Percentiles rank a stretch among this genome's conserved stretches.
Conservation (phyloP, 2,797 vertebrate species). For the Brotula barbata region DNA sequence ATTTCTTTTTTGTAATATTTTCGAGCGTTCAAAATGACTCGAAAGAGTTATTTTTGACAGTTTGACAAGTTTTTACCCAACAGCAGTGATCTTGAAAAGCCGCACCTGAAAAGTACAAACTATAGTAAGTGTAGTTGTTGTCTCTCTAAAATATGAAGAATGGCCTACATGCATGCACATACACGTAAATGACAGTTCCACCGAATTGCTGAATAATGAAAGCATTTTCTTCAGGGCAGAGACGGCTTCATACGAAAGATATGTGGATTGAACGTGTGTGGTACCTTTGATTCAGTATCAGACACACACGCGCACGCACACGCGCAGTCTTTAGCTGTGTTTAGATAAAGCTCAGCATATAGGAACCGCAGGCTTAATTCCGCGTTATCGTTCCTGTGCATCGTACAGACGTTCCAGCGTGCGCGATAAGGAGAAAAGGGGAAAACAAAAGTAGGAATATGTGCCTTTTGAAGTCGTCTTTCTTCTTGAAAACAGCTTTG, state of each 20-base stretch:
- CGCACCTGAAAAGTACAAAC: too few species aligned
- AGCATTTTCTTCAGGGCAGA: conserved; percentile 7
- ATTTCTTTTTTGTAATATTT: too few species aligned
- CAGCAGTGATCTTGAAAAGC: too few species aligned
- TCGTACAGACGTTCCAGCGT: conserved; percentile 33
- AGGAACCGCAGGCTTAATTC: conserved; percentile 49
- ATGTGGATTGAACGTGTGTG: conserved; percentile 33
- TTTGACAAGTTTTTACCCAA: too few species aligned
- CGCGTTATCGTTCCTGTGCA: conserved; percentile 54
- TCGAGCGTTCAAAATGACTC: too few species aligned
- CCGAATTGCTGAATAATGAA: too few species aligned
- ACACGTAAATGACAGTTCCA: too few species aligned
- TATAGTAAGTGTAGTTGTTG: too few species aligned
- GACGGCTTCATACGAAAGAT: conserved; percentile 29
- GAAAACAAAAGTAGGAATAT: conserved; percentile 38
- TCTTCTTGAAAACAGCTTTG: conserved; percentile 67
- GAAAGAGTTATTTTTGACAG: too few species aligned
- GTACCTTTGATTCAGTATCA: background rate
- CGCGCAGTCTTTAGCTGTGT: conserved; percentile 24
- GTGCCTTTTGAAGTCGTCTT: conserved; percentile 70
- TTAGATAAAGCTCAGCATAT: conserved; percentile 33
- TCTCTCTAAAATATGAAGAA: too few species aligned
- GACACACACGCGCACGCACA: conserved; percentile 21
- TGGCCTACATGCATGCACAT: too few species aligned
- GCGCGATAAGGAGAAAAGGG: conserved; percentile 51